Conservation (phyloP, 2,113 vertebrate species). For the Varanus salvator region DNA sequence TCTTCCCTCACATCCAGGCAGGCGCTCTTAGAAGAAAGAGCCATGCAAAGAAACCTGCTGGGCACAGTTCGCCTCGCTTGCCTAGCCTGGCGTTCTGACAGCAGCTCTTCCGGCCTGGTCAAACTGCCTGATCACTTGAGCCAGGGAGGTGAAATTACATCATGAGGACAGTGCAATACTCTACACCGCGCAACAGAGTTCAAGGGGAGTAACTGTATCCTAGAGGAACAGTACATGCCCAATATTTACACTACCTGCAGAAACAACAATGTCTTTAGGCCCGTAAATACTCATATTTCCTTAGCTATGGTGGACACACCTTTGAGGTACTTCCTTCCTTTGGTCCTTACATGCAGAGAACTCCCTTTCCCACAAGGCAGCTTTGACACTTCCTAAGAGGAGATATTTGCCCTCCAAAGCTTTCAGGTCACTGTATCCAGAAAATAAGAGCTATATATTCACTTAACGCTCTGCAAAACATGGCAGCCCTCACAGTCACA, state of each 20-base stretch:
- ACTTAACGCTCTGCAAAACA: not conserved
- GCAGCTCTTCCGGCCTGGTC: not conserved
- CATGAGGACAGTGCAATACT: not conserved
- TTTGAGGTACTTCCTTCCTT: not conserved
- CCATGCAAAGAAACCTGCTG: not conserved
- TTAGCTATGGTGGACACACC: no score
- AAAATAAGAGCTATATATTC: not conserved
- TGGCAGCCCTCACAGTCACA: not conserved
- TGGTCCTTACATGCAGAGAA: not conserved
- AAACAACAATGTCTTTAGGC: not conserved
- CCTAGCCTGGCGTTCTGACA: not conserved
- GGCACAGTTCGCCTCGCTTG: not conserved
- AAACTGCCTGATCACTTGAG: slow-evolving; percentile 5
- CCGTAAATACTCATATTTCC: not conserved
- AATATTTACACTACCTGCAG: not conserved
- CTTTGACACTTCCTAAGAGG: not conserved
- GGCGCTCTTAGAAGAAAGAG: not conserved
- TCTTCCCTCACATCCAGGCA: not conserved
- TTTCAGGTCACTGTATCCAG: not conserved
- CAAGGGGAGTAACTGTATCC: not conserved
- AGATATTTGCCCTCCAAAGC: not conserved
- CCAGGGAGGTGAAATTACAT: slow-evolving; percentile 23
- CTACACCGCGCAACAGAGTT: not conserved
- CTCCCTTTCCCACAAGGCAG: not conserved
- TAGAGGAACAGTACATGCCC: not conserved